phyloP scores from a whole-genome alignment of 2,797 vertebrate genomes.

The Chelmon rostratus region DNA sequence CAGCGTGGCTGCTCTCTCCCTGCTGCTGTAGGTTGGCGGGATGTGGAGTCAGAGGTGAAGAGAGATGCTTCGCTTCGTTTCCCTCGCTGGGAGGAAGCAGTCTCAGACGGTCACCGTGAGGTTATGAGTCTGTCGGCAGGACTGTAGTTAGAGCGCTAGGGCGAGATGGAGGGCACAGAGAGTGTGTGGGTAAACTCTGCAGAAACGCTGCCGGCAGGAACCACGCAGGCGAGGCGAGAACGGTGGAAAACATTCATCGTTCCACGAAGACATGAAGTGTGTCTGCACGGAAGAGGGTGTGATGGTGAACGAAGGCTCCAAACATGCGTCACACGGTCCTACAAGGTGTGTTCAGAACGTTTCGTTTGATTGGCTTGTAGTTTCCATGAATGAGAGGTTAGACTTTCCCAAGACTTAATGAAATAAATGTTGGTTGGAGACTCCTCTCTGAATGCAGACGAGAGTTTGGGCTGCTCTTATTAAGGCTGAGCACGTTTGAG shows the following conservation, averaged over 20 bases:
- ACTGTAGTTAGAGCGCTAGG: not conserved
- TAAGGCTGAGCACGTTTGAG: too few species aligned
- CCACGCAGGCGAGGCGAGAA: not conserved
- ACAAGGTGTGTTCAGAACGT: too few species aligned
- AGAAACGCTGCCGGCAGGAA: not conserved
- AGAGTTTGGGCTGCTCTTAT: too few species aligned
- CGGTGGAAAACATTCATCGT: not conserved
- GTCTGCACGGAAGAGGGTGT: not conserved
- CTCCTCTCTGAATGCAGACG: too few species aligned
- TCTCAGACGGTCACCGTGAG: not conserved
- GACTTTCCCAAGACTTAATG: too few species aligned
- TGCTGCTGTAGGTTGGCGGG: not conserved
- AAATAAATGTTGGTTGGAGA: too few species aligned
- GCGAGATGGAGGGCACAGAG: not conserved
- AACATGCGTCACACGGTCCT: not conserved
- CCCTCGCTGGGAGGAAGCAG: conserved; percentile 7
- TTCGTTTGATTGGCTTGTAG: too few species aligned
- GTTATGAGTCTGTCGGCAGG: not conserved
- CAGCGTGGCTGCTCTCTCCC: not conserved
- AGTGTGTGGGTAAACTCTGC: not conserved
- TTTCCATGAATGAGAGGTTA: too few species aligned
- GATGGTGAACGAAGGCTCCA: not conserved
- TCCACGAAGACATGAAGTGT: not conserved
- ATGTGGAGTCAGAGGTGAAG: conserved; percentile 51
- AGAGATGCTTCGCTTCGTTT: conserved; percentile 35